These are phyloP conservation scores for Pseudomyrmex cubaensis DNA, from an alignment of 1,140 invertebrate species.

Conservation along the genomic window DNA sequence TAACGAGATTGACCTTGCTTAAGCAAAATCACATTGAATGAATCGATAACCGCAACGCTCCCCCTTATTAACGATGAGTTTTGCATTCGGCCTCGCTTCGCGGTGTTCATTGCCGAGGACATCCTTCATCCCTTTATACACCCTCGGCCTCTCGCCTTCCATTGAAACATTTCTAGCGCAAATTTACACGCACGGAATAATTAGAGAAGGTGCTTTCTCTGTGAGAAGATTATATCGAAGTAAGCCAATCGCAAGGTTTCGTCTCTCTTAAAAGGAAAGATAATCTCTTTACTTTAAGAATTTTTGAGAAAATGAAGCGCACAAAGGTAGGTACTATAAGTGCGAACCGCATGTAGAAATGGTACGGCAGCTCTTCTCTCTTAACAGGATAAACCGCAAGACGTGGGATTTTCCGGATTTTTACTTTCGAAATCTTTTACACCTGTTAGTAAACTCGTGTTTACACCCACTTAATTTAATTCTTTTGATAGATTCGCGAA, in stretches of 20 bases:
- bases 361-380: too few species aligned
- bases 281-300: not conserved
- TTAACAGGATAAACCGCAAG: not conserved
- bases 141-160: not conserved
- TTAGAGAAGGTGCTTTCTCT: not conserved
- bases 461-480: constrained; percentile 11
- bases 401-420: not conserved
- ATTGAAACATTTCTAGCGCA: too few species aligned
- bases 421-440: not conserved
- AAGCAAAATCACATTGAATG: constrained; percentile 14
- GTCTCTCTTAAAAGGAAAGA: not conserved
- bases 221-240: not conserved
- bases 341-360: too few species aligned
- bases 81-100: not conserved
- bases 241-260: not conserved
- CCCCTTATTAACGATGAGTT: constrained; percentile 9
- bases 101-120: not conserved
- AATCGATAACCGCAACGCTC: constrained; percentile 13
- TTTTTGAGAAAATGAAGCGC: not conserved
- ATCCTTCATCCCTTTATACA: not conserved
- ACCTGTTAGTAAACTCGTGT: too few species aligned
- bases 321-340: not conserved
- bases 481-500: not conserved
- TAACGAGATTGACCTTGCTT: constrained; percentile 29
- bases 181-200: not conserved